Evolutionary conservation across 2,797 vertebrate species (phyloP), one percentile per base, ranked within the genome.

Genomic region (Urosaurus nigricauda): DNA sequence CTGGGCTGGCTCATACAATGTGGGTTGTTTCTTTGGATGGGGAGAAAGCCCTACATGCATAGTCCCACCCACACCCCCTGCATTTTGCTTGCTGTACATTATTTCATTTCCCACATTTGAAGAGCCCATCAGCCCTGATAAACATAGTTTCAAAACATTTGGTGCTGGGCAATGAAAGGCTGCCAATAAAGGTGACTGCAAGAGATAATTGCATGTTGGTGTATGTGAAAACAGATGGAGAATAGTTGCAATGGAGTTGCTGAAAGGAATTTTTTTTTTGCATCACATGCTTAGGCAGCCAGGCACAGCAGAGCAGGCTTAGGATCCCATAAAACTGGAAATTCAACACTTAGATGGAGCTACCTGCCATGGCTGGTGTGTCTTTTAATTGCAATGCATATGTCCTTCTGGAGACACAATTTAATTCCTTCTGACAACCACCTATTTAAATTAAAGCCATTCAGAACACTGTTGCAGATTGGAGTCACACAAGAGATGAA

Each of bases 371-470:
- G 96, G 94, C 87, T 96, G 95, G 95, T 58, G 91, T 94, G 93
- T 94, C 96, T 96, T 96, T 96, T 89, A 97, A 97, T 97, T 95
- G 96, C 92, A 96, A 94, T 0, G 94, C 96, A 94, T 94, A 93
- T 26, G 77, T 91, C 93, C 93, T 96, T 96, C 96, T 96, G 95
- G 93, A 94, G 95, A 94, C 93, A 95, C 95, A 90, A 84, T 93
- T 95, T 96, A 96, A 96, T 96, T 96, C 96, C 91, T 89, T 92
- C 93, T 96, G 96, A 96, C 96, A 96, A 95, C 95, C 94, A 93
- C 94, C 93, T 75, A 96, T 96, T 97, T 95, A 92, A 96, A 96
- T 95, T 93, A 96, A 96, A 97, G 96, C 95, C 96, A 94, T 92
- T 95, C 89, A 91, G 95, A 97, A 97, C 87, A 95, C 94, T 93